Evolutionary conservation across 1,140 invertebrate species (phyloP).

Genomic region (Idris sp.): DNA sequence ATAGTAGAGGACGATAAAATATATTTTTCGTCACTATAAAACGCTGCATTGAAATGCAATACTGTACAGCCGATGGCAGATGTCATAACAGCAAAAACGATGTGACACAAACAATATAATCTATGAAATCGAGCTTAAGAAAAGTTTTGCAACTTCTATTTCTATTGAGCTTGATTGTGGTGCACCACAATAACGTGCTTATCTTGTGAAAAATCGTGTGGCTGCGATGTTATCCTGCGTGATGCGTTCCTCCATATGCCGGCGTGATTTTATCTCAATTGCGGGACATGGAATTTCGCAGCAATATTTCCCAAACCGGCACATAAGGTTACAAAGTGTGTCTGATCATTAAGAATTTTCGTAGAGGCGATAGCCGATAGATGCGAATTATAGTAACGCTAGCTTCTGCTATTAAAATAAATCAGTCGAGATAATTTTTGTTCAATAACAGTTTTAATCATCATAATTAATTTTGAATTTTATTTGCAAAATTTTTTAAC

Average conservation of each 20-base stretch:
- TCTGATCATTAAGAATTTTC: slow-evolving; percentile 37
- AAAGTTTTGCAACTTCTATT: slow-evolving; percentile 24
- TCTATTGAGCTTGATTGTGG: slow-evolving; percentile 23
- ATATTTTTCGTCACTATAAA: slow-evolving; percentile 27
- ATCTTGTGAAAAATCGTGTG: slow-evolving; percentile 32
- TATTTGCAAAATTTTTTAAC: too few species aligned
- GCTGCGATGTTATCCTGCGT: slow-evolving; percentile 30
- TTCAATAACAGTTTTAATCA: too few species aligned
- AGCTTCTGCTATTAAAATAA: slow-evolving; percentile 21
- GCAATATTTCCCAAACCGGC: slow-evolving; percentile 30
- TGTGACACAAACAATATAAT: slow-evolving; percentile 47
- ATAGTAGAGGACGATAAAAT: slow-evolving; percentile 32
- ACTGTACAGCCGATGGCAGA: slow-evolving; percentile 22
- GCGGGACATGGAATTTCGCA: slow-evolving; percentile 37
- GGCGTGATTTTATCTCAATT: slow-evolving; percentile 44
- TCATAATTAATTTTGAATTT: too few species aligned
- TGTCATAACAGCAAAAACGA: slow-evolving; percentile 39
- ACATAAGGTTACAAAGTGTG: slow-evolving; percentile 22
- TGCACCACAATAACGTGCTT: slow-evolving; percentile 33
- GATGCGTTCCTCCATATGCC: slow-evolving; percentile 39
- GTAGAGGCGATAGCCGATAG: slow-evolving; percentile 18
- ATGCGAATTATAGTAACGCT: slow-evolving; percentile 17
- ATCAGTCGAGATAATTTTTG: slow-evolving; percentile 1
- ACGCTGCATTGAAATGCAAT: slow-evolving; percentile 46
- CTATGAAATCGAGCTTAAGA: slow-evolving; percentile 41